Percentiles rank a stretch among this genome's conserved stretches.
phyloP scores from a whole-genome alignment of 1,140 invertebrate species.

The Battus philenor region DNA sequence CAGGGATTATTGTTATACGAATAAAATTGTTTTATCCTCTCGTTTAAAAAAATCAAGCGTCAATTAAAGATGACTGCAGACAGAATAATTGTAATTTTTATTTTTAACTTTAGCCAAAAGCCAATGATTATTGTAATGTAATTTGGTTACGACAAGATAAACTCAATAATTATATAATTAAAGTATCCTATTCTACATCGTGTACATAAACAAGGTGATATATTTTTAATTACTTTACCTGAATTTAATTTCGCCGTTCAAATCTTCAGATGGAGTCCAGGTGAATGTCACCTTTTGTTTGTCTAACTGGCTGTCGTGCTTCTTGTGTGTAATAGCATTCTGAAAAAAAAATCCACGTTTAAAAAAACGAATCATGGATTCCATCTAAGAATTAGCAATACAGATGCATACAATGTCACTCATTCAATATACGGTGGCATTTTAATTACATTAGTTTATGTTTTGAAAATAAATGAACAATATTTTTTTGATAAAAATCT shows the following conservation, averaged over 20 bases:
- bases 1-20: not conserved
- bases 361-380: no score
- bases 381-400: no score
- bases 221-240: conserved; percentile 39
- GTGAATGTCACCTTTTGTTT: conserved; percentile 53
- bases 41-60: no score
- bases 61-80: not conserved
- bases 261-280: conserved; percentile 59
- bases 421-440: no score
- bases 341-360: conserved; percentile 23
- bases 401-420: no score
- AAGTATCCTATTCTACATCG: not conserved
- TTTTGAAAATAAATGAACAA: no score
- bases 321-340: conserved; percentile 70
- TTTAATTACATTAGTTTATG: no score
- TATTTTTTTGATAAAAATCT: no score
- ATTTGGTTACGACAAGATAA: not conserved
- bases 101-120: not conserved
- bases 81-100: not conserved
- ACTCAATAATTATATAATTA: not conserved
- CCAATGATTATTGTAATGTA: not conserved
- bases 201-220: no score
- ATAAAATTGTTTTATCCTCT: no score
- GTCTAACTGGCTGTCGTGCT: conserved; percentile 58
- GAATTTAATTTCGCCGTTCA: conserved; percentile 63